These are phyloP conservation scores for Chondrilla cf. caribensis DNA, from an alignment of 37 sponge, comb jelly and placozoan genomes.

Conservation along the genomic window DNA sequence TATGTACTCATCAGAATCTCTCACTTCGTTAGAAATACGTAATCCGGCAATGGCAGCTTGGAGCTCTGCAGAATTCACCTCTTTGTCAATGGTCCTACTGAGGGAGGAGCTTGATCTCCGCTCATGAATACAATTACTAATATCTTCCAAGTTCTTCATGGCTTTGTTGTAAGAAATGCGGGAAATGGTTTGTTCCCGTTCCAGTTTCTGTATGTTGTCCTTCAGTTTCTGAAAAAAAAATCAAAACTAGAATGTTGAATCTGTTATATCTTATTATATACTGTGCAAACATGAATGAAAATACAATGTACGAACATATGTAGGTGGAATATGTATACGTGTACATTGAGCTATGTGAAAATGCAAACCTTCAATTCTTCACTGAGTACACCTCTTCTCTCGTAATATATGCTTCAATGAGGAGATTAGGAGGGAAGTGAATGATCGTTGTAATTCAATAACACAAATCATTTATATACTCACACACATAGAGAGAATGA, in stretches of 20 bases:
- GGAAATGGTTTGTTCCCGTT: not conserved
- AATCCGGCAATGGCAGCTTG: not conserved
- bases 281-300: no score
- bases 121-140: not conserved
- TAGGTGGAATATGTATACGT: no score
- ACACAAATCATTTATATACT: no score
- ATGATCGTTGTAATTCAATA: no score
- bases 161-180: not conserved
- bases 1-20: slow-evolving; percentile 7
- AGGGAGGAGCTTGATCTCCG: not conserved
- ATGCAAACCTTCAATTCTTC: no score
- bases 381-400: no score
- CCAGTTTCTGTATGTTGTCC: not conserved
- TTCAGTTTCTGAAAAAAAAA: not conserved
- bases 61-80: not conserved
- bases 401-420: no score
- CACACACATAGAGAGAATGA: no score
- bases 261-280: no score
- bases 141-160: not conserved
- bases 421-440: no score
- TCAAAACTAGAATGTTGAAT: not conserved
- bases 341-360: no score
- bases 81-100: not conserved
- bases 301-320: no score
- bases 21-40: not conserved